phyloP scores from a whole-genome alignment of 2,888 invertebrate genomes.

The Acronicta aceris region DNA sequence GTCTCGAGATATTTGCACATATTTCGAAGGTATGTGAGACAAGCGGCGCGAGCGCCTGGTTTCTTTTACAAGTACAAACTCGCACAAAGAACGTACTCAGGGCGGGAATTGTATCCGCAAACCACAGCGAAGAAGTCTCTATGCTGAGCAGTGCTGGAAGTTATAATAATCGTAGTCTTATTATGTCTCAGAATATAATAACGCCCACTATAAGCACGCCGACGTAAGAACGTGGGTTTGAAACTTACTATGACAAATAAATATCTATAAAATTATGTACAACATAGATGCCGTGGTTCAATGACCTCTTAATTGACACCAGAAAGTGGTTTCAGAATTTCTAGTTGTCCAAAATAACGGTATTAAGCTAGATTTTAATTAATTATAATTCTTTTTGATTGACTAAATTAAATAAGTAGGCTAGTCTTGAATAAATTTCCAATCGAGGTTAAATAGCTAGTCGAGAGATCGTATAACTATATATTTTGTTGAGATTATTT shows the following conservation, averaged over 20 bases:
- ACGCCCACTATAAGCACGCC: slow-evolving; percentile 24
- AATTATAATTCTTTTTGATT: slow-evolving; percentile 18
- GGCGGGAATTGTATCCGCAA: no score
- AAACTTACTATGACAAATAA: slow-evolving; percentile 12
- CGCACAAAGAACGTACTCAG: no score
- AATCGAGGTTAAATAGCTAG: neutral
- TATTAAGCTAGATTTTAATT: slow-evolving; percentile 17
- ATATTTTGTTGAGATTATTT: neutral
- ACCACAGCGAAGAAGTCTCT: no score
- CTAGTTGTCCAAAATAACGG: slow-evolving; percentile 14
- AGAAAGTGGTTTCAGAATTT: slow-evolving; percentile 15
- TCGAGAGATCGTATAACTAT: no score
- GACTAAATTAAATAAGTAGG: neutral
- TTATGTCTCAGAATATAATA: no score
- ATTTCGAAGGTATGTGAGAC: no score
- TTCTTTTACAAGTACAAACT: no score
- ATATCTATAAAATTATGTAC: slow-evolving; percentile 20
- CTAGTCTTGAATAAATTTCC: neutral
- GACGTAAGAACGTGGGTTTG: slow-evolving; percentile 1
- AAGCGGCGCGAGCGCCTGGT: no score
- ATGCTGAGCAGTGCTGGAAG: no score
- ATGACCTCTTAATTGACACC: slow-evolving; percentile 35
- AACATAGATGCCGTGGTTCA: slow-evolving; percentile 29
- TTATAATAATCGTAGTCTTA: no score
- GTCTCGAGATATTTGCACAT: no score